A percentile compares a stretch with the other conserved stretches of the same genome.
These are phyloP conservation scores for Cynoglossus semilaevis DNA, from an alignment of 2,113 vertebrate genomes.

Conservation along the genomic window DNA sequence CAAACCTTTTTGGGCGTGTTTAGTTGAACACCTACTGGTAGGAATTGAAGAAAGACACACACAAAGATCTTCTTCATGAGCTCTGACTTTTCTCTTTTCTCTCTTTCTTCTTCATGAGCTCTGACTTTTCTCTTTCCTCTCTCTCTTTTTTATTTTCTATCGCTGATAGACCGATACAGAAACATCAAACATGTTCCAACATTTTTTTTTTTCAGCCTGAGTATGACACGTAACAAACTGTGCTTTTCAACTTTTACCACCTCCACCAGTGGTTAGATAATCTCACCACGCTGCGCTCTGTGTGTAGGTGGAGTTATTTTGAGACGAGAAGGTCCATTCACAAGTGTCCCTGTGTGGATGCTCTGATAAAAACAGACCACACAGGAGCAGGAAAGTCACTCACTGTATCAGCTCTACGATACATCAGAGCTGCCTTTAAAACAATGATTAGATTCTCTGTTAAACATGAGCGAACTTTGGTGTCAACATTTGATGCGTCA, in stretches of 20 bases:
- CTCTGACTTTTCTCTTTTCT: too few species aligned
- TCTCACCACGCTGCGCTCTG: conserved; percentile 17
- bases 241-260: conserved; percentile 2
- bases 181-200: background rate
- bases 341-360: conserved; percentile 13
- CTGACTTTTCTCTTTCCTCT: too few species aligned
- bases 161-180: too few species aligned
- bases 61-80: too few species aligned
- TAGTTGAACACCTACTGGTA: too few species aligned
- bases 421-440: background rate
- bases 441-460: background rate
- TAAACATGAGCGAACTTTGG: background rate
- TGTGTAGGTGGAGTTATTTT: conserved; percentile 43
- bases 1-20: too few species aligned
- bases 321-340: conserved; percentile 32
- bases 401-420: background rate
- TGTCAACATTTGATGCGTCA: conserved; percentile 1
- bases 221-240: conserved; percentile 13
- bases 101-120: too few species aligned
- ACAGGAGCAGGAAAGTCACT: background rate
- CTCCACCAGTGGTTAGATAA: conserved; percentile 32
- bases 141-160: too few species aligned
- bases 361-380: background rate
- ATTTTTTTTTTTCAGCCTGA: background rate
- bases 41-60: too few species aligned